Evolutionary conservation across 2,113 vertebrate species (phyloP).

Genomic region (Ovis canadensis): DNA sequence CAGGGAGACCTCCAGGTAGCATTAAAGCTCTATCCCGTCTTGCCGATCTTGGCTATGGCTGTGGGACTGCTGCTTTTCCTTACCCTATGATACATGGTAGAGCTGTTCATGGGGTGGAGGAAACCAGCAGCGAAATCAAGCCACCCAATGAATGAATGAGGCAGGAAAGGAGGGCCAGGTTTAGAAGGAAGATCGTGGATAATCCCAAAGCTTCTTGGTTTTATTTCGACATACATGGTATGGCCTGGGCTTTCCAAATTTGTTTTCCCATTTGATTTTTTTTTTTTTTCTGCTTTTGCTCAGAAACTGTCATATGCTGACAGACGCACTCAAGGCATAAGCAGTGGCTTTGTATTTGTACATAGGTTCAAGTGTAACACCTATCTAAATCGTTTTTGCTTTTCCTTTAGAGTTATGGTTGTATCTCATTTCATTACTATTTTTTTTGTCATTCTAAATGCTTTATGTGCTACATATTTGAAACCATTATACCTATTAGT

Average conservation of each 20-base stretch:
- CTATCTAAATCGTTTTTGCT: constrained; percentile 45
- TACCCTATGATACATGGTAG: constrained; percentile 92
- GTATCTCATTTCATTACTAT: constrained; percentile 36
- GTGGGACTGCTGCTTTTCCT: constrained; percentile 93
- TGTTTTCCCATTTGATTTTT: constrained; percentile 41
- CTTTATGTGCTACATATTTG: constrained; percentile 57
- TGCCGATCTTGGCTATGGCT: constrained; percentile 92
- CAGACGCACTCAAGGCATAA: constrained; percentile 40
- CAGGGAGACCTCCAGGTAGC: constrained; percentile 96
- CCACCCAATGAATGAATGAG: constrained; percentile 84
- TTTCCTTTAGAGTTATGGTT: constrained; percentile 54
- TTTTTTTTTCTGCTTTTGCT: constrained; percentile 37
- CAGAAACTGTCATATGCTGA: constrained; percentile 59
- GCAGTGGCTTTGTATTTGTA: constrained; percentile 51
- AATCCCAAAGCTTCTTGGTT: constrained; percentile 70
- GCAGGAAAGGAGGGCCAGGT: constrained; percentile 34
- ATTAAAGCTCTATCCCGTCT: constrained; percentile 96
- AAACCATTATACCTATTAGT: constrained; percentile 63
- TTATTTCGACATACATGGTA: constrained; percentile 68
- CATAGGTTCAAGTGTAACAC: constrained; percentile 58
- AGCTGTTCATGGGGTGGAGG: constrained; percentile 84
- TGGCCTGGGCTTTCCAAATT: constrained; percentile 69
- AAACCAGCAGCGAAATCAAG: constrained; percentile 89
- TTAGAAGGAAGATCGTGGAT: constrained; percentile 40
- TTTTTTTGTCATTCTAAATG: constrained; percentile 61